A percentile compares a stretch with the other conserved stretches of the same genome.
Conservation (phyloP, 2,888 invertebrate genomes). For the Chloroclysta siterata region DNA sequence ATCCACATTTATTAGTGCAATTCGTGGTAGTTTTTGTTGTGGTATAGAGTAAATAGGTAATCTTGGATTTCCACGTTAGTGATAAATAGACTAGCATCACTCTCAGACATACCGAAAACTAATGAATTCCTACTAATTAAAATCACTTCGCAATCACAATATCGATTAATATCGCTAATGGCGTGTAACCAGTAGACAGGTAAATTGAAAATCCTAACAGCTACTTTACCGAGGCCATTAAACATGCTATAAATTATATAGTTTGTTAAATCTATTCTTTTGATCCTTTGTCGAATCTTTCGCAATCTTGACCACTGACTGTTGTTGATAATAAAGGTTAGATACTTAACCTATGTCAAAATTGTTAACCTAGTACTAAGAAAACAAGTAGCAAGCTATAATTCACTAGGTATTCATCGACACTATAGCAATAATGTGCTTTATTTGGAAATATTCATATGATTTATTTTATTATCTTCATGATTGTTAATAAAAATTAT, state of each 20-base stretch:
- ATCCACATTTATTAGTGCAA: too few relatives aligned
- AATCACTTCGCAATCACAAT: conserved; percentile 48
- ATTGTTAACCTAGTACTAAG: not conserved
- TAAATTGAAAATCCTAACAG: conserved; percentile 44
- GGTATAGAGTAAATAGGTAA: not conserved
- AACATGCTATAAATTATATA: conserved; percentile 6
- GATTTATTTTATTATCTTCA: too few relatives aligned
- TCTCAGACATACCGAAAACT: conserved; percentile 30
- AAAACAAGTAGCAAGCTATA: not conserved
- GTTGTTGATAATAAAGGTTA: not conserved
- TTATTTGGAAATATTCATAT: too few relatives aligned
- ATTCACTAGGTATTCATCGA: not conserved
- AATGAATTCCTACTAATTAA: conserved; percentile 35
- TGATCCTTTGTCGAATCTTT: not conserved
- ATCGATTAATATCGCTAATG: conserved; percentile 54
- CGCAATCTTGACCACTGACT: not conserved
- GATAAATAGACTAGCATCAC: conserved; percentile 29
- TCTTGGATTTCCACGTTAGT: conserved; percentile 9
- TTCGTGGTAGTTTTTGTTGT: not conserved
- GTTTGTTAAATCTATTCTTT: not conserved
- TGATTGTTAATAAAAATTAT: too few relatives aligned
- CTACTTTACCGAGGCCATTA: conserved; percentile 17
- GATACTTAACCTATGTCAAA: not conserved
- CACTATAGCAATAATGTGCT: too few relatives aligned
- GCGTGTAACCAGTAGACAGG: conserved; percentile 44